Evolutionary conservation across 2,888 invertebrate species (phyloP).

Genomic region (Disparrhopalites patrizii): DNA sequence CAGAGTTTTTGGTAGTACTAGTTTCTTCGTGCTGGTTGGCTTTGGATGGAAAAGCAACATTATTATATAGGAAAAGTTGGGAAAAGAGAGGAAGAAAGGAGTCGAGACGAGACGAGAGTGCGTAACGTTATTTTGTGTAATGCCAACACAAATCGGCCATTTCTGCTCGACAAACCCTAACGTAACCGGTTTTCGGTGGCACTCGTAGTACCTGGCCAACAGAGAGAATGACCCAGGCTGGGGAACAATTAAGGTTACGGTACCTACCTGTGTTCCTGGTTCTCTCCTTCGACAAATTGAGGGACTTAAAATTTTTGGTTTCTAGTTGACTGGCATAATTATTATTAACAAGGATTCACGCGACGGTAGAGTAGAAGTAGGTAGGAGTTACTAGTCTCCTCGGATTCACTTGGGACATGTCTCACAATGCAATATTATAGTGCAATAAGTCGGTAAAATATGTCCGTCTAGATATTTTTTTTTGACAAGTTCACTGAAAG

Average conservation of each 20-base stretch:
- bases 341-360: no score
- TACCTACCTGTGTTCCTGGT: conserved; percentile 25
- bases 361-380: no score
- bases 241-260: conserved; percentile 28
- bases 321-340: no score
- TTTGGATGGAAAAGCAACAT: neutral
- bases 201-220: conserved; percentile 24
- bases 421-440: no score
- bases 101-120: conserved; percentile 13
- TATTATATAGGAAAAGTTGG: conserved; percentile 14
- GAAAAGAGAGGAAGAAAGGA: neutral
- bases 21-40: conserved; percentile 21
- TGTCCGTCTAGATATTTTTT: no score
- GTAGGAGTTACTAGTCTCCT: no score
- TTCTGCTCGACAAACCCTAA: conserved; percentile 25
- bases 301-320: no score
- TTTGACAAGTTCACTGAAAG: no score
- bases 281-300: conserved; percentile 8
- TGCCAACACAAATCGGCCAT: conserved; percentile 23
- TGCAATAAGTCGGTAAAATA: no score
- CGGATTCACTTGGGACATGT: no score
- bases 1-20: no score
- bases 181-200: conserved; percentile 27
- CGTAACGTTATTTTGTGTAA: conserved; percentile 22
- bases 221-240: conserved; percentile 23